Evolutionary conservation across 2,113 vertebrate species (phyloP).

Genomic region (Myxocyprinus asiaticus): DNA sequence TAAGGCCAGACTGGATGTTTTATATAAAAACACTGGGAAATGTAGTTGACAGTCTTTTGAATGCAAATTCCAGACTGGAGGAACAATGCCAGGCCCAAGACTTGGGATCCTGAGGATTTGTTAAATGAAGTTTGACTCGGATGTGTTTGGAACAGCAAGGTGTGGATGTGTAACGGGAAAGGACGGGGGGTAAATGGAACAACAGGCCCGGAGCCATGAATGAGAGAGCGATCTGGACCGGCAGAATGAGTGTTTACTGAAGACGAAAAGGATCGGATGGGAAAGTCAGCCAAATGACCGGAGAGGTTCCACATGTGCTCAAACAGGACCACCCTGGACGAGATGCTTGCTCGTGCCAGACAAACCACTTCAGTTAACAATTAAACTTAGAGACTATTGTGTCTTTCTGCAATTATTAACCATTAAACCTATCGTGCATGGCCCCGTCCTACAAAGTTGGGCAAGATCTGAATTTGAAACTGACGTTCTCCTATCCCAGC

Average conservation of each 20-base stretch:
- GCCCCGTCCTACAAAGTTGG: background rate
- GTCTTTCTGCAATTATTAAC: slow-evolving; percentile 2
- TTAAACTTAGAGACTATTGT: slow-evolving; percentile 12
- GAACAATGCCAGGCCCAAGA: slow-evolving; percentile 22
- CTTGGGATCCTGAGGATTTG: slow-evolving; percentile 18
- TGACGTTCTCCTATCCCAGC: too few species aligned
- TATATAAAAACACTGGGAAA: background rate
- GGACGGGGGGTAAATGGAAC: slow-evolving; percentile 1
- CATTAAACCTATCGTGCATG: slow-evolving; percentile 24
- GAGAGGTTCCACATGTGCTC: slow-evolving; percentile 23
- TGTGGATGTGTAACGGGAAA: slow-evolving; percentile 22
- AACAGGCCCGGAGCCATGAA: background rate
- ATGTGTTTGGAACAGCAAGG: slow-evolving; percentile 1
- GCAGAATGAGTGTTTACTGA: slow-evolving; percentile 31
- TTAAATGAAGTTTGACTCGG: slow-evolving; percentile 36
- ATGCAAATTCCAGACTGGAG: slow-evolving; percentile 32
- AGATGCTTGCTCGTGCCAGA: background rate
- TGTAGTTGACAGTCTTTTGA: slow-evolving; percentile 21
- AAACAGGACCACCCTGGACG: slow-evolving; percentile 48
- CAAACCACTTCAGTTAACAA: slow-evolving; percentile 11
- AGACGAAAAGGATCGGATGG: background rate
- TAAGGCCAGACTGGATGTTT: background rate
- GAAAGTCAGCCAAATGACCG: slow-evolving; percentile 37
- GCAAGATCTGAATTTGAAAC: too few species aligned
- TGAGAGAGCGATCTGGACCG: background rate